These are phyloP conservation scores for Acanthisitta chloris DNA, from an alignment of 2,113 vertebrate genomes.

Conservation along the genomic window DNA sequence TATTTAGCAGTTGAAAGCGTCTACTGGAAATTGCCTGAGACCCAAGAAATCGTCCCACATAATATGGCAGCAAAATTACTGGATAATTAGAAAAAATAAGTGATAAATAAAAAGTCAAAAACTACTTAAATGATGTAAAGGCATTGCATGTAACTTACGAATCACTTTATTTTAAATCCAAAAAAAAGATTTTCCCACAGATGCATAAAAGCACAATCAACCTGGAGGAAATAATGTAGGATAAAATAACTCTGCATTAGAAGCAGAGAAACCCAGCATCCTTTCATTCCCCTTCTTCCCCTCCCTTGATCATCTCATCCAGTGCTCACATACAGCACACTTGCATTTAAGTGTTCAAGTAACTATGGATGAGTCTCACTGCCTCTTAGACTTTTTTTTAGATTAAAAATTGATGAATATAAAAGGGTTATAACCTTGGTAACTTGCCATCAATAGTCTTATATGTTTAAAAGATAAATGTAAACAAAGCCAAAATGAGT, in stretches of 20 bases:
- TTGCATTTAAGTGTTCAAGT: slow-evolving; percentile 57
- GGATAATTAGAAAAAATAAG: neutral
- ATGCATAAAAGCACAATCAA: slow-evolving; percentile 7
- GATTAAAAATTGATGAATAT: slow-evolving; percentile 83
- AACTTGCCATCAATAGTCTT: slow-evolving; percentile 75
- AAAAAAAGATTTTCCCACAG: neutral
- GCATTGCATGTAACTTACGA: neutral
- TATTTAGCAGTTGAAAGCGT: neutral
- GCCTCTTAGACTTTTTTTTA: slow-evolving; percentile 69
- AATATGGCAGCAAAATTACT: neutral
- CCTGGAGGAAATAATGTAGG: neutral
- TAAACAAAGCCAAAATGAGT: slow-evolving; percentile 78
- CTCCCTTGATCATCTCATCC: slow-evolving; percentile 44
- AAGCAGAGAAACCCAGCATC: slow-evolving; percentile 12
- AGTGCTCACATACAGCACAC: neutral
- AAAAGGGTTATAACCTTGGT: slow-evolving; percentile 77
- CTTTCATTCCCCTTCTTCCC: neutral
- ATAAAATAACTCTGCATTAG: slow-evolving; percentile 22
- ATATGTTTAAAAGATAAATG: slow-evolving; percentile 78
- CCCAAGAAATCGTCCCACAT: neutral
- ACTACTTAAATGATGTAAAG: neutral
- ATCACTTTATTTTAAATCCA: neutral
- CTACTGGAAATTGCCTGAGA: neutral
- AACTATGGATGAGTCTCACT: slow-evolving; percentile 62
- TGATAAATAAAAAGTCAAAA: neutral